Base-by-base conservation (phyloP, 53 echinoderm and acorn worm species). In the Apostichopus leukothele region DNA sequence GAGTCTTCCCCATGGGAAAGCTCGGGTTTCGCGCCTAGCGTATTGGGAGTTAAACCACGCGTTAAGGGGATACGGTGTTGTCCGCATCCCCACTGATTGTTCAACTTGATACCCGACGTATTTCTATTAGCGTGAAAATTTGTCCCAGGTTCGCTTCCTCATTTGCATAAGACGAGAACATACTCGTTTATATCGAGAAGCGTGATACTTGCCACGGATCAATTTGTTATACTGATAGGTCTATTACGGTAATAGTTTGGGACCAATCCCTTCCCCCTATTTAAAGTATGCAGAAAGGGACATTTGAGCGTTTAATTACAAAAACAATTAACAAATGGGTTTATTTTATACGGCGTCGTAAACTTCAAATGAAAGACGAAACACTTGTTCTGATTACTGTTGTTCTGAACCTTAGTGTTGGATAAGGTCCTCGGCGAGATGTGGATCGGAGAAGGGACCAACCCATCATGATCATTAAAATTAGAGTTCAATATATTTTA, bases 321-420 rank as follows among this genome's bases (percentile, higher is more conserved):
- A 81, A 81, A 81, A 81, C 81, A 81, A 81, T 81, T 81, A 57
- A 81, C 55, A 57, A 81, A 81, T 81, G 81, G 59, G 81, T 81
- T 81, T 81, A 81, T 55, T 81, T 54, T 81, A 23, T 81, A 57
- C 59, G 21, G 81, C 81, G 54, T 81, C 22, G 81, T 57, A 57
- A 57, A 57, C 57, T 57, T 39, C 39, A 39, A 39, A 39, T 39
- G 63, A 11, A 63, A 13, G 12, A 63, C 63, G 16, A 63, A 63
- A 63, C 71, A n/a, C 71, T 19, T 19, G 18, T 18, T 71, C 71
- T 18, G 18, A 71, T 71, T 18, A 57, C 10, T 57, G 57, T 57
- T 39, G 57, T 10, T 9, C 4, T 57, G 10, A 7, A 57, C 57
- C 7, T 1, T 57, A 57, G 10, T 8, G 57, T 57, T 57, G 57